These are phyloP conservation scores for Platycheirus albimanus DNA, from an alignment of 2,888 invertebrate species.

Conservation along the genomic window DNA sequence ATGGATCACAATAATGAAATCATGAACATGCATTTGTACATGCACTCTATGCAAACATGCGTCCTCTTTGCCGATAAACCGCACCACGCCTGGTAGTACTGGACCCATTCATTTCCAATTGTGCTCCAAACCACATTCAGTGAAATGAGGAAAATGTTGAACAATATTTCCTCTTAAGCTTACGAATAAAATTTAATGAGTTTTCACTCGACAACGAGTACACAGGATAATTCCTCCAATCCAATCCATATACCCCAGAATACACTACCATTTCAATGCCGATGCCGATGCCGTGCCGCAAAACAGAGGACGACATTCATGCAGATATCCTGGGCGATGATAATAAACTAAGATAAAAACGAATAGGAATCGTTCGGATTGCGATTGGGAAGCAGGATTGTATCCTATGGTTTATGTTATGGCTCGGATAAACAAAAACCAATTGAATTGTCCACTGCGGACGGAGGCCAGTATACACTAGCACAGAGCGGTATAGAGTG, in stretches of 20 bases:
- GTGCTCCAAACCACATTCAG: constrained; percentile 42
- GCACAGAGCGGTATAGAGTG: neutral
- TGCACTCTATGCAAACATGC: constrained; percentile 41
- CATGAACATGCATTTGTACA: constrained; percentile 15
- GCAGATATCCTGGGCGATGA: constrained; percentile 72
- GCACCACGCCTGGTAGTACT: constrained; percentile 20
- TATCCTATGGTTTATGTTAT: constrained; percentile 71
- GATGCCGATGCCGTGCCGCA: constrained; percentile 3
- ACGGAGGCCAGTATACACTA: constrained; percentile 27
- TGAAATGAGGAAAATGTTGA: constrained; percentile 73
- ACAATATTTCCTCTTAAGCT: constrained; percentile 78
- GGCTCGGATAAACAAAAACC: constrained; percentile 72
- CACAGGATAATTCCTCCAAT: constrained; percentile 68
- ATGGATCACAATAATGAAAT: neutral
- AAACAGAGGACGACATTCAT: constrained; percentile 54
- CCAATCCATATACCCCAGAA: constrained; percentile 36
- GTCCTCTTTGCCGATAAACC: constrained; percentile 45
- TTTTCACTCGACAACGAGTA: constrained; percentile 76
- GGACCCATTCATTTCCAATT: constrained; percentile 49
- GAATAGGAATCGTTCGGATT: constrained; percentile 74
- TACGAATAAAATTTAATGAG: constrained; percentile 81
- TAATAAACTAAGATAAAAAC: constrained; percentile 74
- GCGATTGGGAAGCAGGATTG: constrained; percentile 74
- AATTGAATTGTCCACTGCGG: constrained; percentile 69
- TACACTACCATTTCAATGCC: neutral